A percentile compares a stretch with the other conserved stretches of the same genome.
Conservation (phyloP, 2,888 invertebrate genomes). For the Troides oblongomaculatus region DNA sequence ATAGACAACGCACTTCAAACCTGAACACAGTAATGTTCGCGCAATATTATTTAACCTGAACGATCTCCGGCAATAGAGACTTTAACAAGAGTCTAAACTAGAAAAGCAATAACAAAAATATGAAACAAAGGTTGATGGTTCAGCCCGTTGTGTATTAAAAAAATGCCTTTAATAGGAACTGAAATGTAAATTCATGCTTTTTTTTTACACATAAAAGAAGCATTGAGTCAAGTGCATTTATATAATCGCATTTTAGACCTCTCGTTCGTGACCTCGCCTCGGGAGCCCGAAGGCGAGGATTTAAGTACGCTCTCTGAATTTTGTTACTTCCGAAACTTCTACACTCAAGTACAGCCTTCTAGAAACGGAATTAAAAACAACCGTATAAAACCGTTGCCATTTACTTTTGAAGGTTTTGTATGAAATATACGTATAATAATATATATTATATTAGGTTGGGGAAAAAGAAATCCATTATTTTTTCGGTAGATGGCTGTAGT, state of each 20-base stretch:
- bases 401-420: too few relatives aligned
- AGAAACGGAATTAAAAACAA: neutral
- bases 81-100: too few relatives aligned
- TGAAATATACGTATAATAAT: too few relatives aligned
- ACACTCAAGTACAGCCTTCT: conserved; percentile 11
- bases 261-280: conserved; percentile 1
- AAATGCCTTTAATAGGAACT: neutral
- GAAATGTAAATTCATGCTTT: neutral
- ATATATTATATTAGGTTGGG: too few relatives aligned
- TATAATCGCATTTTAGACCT: neutral
- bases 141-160: neutral
- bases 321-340: conserved; percentile 18
- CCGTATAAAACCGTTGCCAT: neutral
- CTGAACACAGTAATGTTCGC: too few relatives aligned
- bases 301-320: conserved; percentile 12
- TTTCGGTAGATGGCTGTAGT: too few relatives aligned
- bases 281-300: conserved; percentile 1
- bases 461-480: too few relatives aligned
- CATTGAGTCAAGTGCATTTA: conserved; percentile 2
- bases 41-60: too few relatives aligned
- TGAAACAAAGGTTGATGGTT: too few relatives aligned
- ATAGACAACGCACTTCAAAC: too few relatives aligned
- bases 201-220: neutral
- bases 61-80: too few relatives aligned
- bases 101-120: too few relatives aligned